Base-by-base conservation (phyloP, 2,113 vertebrate species). In the Sylvia atricapilla region DNA sequence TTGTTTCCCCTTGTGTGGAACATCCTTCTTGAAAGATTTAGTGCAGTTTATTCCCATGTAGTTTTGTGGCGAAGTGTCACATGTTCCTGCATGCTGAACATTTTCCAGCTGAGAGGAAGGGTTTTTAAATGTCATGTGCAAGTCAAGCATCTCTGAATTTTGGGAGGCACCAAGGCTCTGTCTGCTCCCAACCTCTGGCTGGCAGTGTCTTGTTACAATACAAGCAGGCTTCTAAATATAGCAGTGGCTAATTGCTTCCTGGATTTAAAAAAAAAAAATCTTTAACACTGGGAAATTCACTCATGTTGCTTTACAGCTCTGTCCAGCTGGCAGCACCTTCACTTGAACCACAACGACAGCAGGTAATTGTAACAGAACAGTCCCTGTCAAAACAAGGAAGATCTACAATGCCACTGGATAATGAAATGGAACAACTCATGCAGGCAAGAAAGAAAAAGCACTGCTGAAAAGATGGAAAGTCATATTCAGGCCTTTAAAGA, bases 301-400 rank as follows among this genome's bases (percentile, higher is more conserved):
- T 94, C 13, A 19, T 89, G 73, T 91, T 97, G 74, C 93, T 68
- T 82, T 84, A 89, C 60, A 87, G 94, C 53, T 96, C 79, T 96
- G 95, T 95, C 96, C 96, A 95, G 84, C 95, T 97, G 97, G 90
- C 89, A 97, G 92, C 73, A 89, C 85, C 87, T 82, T 87, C 64
- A 37, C 87, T 58, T 41, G 94, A 96, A 97, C 97, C 49, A 0
- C 92, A 94, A 49, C 3, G 79, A 94, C 95, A 97, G 95, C 95
- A 97, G 95, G 96, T 97, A 97, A 97, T 95, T 96, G 94, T 96
- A 95, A 93, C 76, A 96, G 86, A 97, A 8, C 91, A 94, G 67
- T 77, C 73, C 69, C 93, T 96, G 94, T 96, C 95, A 87, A 70
- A 94, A 86, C 92, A 89, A 74, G 87, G 68, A 77, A 84, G 84